phyloP scores from a whole-genome alignment of 2,797 vertebrate species.

The Poeciliopsis turneri region DNA sequence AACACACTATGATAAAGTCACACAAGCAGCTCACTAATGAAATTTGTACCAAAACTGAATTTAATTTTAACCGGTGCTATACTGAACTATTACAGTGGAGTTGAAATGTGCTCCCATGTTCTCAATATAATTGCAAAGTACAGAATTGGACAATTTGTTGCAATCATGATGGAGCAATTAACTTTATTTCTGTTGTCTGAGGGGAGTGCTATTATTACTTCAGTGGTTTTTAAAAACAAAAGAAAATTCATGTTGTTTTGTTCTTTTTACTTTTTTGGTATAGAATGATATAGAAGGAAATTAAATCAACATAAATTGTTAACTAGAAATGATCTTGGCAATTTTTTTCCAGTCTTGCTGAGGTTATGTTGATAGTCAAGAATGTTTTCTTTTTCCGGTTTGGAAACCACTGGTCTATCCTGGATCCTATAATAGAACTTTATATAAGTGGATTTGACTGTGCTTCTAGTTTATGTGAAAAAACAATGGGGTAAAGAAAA shows the following conservation, averaged over 20 bases:
- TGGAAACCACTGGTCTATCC: not conserved
- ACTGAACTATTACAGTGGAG: not conserved
- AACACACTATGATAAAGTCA: not conserved
- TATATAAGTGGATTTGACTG: slow-evolving; percentile 35
- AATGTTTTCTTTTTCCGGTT: not conserved
- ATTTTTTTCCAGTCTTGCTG: not conserved
- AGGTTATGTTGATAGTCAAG: not conserved
- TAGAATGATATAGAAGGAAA: not conserved
- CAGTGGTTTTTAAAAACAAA: not conserved
- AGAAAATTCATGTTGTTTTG: not conserved
- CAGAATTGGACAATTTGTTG: not conserved
- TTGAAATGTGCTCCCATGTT: not conserved
- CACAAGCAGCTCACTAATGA: not conserved
- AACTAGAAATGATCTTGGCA: not conserved
- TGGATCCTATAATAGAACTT: slow-evolving; percentile 47
- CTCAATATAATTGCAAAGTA: not conserved
- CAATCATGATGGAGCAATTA: not conserved
- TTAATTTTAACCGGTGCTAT: not conserved
- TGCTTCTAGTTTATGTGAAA: slow-evolving; percentile 2
- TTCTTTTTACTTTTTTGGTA: not conserved
- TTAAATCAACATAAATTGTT: not conserved
- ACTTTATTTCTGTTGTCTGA: not conserved
- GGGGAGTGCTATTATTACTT: not conserved
- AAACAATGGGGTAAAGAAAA: slow-evolving; percentile 10
- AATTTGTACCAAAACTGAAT: not conserved